Conservation (phyloP, 2,888 invertebrate genomes). For the Epinotia ramella region DNA sequence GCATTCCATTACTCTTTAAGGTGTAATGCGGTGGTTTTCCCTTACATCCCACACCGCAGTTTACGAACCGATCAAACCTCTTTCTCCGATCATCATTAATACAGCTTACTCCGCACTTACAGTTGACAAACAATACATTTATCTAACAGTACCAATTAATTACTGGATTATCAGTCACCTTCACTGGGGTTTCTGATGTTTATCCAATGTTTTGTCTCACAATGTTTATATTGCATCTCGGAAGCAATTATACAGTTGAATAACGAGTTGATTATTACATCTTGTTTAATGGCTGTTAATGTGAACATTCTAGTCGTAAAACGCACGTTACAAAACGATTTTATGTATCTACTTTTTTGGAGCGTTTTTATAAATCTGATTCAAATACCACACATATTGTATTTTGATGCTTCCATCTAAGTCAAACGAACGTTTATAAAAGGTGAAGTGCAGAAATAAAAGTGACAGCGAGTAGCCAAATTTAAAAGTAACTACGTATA, state of each 20-base stretch:
- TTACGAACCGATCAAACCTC: too few species aligned
- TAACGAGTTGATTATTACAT: slow-evolving; percentile 30
- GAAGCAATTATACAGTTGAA: slow-evolving; percentile 57
- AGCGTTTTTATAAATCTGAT: neutral
- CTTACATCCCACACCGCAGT: neutral
- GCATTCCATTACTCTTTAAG: too few species aligned
- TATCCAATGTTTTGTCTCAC: slow-evolving; percentile 66
- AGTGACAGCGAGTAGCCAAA: too few species aligned
- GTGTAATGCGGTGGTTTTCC: too few species aligned
- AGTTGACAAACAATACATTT: slow-evolving; percentile 11
- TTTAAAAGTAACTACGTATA: too few species aligned
- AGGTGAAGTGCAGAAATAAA: too few species aligned
- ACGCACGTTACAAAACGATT: neutral
- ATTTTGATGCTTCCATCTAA: too few species aligned
- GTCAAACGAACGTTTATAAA: too few species aligned
- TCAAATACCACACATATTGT: neutral
- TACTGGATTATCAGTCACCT: slow-evolving; percentile 55
- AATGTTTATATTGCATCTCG: slow-evolving; percentile 65
- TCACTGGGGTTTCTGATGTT: slow-evolving; percentile 61
- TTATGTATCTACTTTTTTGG: neutral
- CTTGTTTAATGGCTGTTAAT: slow-evolving; percentile 18
- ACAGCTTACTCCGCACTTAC: slow-evolving; percentile 16
- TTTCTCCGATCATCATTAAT: neutral
- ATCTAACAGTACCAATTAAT: slow-evolving; percentile 19
- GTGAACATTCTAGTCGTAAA: slow-evolving; percentile 3